Evolutionary conservation across 2,797 vertebrate species (phyloP).

Genomic region (Margarornis squamiger): DNA sequence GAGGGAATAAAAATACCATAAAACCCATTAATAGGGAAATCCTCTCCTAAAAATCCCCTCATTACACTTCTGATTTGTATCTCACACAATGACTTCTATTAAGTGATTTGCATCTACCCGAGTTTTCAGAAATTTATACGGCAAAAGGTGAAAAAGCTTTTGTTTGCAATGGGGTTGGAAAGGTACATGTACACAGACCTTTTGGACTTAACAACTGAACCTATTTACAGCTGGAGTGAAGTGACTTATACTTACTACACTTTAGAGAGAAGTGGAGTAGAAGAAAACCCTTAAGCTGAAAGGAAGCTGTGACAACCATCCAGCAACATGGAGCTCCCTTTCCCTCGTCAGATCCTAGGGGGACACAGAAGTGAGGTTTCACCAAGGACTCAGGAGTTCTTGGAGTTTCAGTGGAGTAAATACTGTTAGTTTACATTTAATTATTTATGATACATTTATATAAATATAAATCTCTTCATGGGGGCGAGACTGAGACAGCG

Average conservation of each 20-base stretch:
- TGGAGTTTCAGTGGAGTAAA: background rate
- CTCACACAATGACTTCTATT: background rate
- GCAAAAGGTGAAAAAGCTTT: background rate
- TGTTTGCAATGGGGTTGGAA: background rate
- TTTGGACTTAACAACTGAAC: background rate
- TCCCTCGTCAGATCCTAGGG: background rate
- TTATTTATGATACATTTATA: background rate
- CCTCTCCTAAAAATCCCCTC: background rate
- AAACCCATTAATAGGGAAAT: background rate
- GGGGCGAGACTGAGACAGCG: background rate
- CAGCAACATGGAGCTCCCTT: background rate
- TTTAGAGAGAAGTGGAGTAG: background rate
- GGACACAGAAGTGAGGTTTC: background rate
- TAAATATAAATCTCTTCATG: background rate
- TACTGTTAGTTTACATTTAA: background rate
- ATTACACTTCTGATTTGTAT: background rate
- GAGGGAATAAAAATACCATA: background rate
- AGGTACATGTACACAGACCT: fast-evolving
- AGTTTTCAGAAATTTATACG: background rate
- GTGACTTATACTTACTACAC: background rate
- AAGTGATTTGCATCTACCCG: background rate
- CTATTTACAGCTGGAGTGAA: background rate
- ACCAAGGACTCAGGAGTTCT: background rate
- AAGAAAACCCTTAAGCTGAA: fast-evolving
- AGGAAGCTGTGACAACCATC: background rate